phyloP scores from a whole-genome alignment of 2,888 invertebrate species.

The Tipula confusa region DNA sequence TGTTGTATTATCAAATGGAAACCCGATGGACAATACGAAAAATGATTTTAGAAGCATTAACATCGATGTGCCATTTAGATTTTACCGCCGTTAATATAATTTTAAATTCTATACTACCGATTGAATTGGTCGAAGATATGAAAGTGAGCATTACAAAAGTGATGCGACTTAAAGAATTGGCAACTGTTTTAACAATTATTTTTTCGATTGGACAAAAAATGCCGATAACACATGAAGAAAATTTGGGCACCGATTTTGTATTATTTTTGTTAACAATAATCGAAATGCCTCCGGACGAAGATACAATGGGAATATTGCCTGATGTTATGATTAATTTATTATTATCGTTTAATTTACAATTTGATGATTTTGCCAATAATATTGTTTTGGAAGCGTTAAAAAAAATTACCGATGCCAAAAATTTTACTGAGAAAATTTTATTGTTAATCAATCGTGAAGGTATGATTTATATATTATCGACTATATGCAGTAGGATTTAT shows the following conservation, averaged over 20 bases:
- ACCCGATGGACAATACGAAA: constrained; percentile 80
- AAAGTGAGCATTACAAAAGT: constrained; percentile 71
- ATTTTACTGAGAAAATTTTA: constrained; percentile 85
- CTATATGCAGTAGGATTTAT: too few species aligned
- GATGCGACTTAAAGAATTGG: constrained; percentile 75
- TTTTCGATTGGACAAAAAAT: constrained; percentile 86
- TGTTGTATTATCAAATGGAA: constrained; percentile 96
- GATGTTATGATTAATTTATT: constrained; percentile 80
- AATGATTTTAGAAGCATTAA: constrained; percentile 77
- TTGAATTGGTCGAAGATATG: constrained; percentile 79
- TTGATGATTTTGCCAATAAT: constrained; percentile 62
- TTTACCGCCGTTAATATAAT: constrained; percentile 75
- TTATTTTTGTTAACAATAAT: constrained; percentile 75
- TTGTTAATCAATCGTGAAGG: constrained; percentile 87
- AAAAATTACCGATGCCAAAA: constrained; percentile 69
- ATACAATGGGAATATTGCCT: constrained; percentile 78
- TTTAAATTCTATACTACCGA: constrained; percentile 80
- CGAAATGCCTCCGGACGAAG: constrained; percentile 73
- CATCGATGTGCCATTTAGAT: constrained; percentile 82
- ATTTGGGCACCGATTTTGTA: constrained; percentile 78
- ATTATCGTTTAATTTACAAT: constrained; percentile 87
- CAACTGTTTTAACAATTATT: constrained; percentile 79
- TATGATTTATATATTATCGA: constrained; percentile 46
- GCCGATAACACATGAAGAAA: constrained; percentile 84
- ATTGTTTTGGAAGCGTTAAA: constrained; percentile 67